Conservation (phyloP, 2,797 vertebrate genomes). For the Epinephelus malabaricus region DNA sequence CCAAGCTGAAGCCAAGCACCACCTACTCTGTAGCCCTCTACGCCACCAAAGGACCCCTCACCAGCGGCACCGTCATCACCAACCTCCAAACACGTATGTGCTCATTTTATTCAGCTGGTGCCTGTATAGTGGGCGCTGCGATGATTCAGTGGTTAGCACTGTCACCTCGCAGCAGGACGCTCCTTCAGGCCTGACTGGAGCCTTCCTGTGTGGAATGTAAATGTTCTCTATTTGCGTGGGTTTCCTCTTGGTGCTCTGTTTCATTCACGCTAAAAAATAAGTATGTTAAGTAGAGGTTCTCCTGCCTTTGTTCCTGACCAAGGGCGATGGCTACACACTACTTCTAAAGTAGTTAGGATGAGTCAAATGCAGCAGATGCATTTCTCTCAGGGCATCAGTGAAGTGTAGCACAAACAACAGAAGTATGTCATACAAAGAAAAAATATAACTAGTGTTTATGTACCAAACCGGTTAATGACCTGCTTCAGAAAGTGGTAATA, state of each 20-base stretch:
- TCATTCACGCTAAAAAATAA: constrained; percentile 17
- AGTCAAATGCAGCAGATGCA: not conserved
- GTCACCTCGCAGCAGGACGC: constrained; percentile 27
- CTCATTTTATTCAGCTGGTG: constrained; percentile 37
- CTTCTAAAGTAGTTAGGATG: not conserved
- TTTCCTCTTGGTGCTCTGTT: constrained; percentile 10
- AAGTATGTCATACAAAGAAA: not conserved
- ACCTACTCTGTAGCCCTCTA: constrained; percentile 92
- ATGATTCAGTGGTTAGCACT: constrained; percentile 25
- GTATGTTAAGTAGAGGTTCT: constrained; percentile 12
- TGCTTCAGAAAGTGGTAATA: not conserved
- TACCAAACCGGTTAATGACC: not conserved
- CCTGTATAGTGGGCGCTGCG: not conserved
- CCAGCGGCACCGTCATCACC: constrained; percentile 91
- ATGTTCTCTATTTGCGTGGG: constrained; percentile 23
- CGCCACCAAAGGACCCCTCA: constrained; percentile 92
- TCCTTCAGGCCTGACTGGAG: constrained; percentile 16
- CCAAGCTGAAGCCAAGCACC: constrained; percentile 92
- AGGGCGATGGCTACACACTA: constrained; percentile 1
- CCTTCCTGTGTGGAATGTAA: constrained; percentile 34
- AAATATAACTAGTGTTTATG: not conserved
- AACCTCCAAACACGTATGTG: constrained; percentile 96
- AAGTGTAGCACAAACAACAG: not conserved
- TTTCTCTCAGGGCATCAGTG: not conserved
- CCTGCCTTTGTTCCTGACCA: not conserved